Conservation (phyloP, 2,888 invertebrate species). For the Sipha maydis region DNA sequence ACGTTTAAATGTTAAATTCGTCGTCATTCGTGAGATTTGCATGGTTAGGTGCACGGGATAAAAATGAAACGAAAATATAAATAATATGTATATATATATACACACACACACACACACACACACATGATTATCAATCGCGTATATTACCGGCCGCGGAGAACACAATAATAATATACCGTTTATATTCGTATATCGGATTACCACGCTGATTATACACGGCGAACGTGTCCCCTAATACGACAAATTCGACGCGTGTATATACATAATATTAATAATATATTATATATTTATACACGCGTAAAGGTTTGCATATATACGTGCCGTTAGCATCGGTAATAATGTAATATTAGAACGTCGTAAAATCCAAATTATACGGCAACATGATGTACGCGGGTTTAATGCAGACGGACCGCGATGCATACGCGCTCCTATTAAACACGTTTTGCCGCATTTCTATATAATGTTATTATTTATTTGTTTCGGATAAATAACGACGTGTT, state of each 20-base stretch:
- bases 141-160: not conserved
- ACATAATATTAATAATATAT: slow-evolving; percentile 11
- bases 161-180: not conserved
- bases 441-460: not conserved
- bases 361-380: not conserved
- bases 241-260: not conserved
- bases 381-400: not conserved
- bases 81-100: not conserved
- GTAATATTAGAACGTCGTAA: not conserved
- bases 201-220: not conserved
- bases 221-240: not conserved
- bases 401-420: not conserved
- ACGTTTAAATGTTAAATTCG: not conserved
- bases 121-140: too few relatives aligned
- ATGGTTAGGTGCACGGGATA: too few relatives aligned
- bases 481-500: slow-evolving; percentile 18
- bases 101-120: too few relatives aligned
- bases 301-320: too few relatives aligned
- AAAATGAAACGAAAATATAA: not conserved
- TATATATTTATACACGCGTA: too few relatives aligned
- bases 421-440: not conserved
- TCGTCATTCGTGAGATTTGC: not conserved
- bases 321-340: not conserved
- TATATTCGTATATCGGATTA: not conserved
- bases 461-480: slow-evolving; percentile 30